phyloP scores from a whole-genome alignment of 2,113 vertebrate genomes.

The Shinisaurus crocodilurus region DNA sequence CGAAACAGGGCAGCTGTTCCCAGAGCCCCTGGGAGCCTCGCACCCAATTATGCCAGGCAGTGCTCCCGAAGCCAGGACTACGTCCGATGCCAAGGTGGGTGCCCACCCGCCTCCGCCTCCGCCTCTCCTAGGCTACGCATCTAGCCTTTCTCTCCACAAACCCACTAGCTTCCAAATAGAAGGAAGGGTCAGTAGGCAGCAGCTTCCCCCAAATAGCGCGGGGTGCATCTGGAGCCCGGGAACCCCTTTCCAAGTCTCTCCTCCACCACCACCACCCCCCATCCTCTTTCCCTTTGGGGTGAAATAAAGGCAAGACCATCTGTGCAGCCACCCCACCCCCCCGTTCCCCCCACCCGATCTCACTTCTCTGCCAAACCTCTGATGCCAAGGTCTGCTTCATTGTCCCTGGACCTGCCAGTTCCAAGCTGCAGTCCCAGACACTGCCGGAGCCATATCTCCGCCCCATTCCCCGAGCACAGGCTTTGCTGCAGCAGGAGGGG shows the following conservation, averaged over 20 bases:
- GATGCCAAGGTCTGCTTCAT: constrained; percentile 34
- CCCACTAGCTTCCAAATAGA: background rate
- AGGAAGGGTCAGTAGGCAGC: background rate
- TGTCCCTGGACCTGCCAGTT: constrained; percentile 25
- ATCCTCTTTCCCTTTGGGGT: constrained; percentile 25
- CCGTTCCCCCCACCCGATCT: constrained; percentile 9
- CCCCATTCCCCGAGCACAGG: constrained; percentile 8
- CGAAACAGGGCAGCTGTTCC: background rate
- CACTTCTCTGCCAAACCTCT: constrained; percentile 35
- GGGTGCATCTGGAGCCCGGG: background rate
- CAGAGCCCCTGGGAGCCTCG: background rate
- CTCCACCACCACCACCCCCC: no score
- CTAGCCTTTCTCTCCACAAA: background rate
- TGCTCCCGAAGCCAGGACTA: background rate
- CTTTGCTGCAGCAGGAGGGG: constrained; percentile 27
- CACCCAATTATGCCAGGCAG: background rate
- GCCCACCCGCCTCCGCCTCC: no score
- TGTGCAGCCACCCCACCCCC: constrained; percentile 19
- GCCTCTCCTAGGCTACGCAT: background rate
- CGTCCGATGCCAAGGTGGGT: background rate
- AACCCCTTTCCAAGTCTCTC: background rate
- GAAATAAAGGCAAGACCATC: constrained; percentile 41
- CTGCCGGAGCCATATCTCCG: background rate
- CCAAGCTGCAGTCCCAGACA: constrained; percentile 24
- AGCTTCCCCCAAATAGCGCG: background rate